Percentiles rank a stretch among this genome's conserved stretches.
Conservation (phyloP, 2,113 vertebrate genomes). For the Lontra canadensis region DNA sequence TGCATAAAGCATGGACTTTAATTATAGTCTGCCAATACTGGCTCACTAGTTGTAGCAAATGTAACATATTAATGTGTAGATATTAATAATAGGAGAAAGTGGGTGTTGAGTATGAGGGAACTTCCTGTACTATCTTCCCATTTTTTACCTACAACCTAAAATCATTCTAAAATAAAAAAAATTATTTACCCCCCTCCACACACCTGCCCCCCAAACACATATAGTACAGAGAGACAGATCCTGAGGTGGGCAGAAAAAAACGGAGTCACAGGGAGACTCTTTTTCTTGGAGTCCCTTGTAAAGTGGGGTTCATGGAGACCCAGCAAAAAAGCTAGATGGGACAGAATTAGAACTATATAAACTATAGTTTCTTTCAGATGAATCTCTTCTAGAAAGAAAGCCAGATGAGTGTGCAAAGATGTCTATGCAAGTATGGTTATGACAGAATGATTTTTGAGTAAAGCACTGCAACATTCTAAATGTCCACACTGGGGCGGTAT, state of each 20-base stretch:
- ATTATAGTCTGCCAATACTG: not conserved
- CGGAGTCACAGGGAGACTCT: not conserved
- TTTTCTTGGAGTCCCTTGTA: not conserved
- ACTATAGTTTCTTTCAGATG: constrained; percentile 9
- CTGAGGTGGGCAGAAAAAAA: not conserved
- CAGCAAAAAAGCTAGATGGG: not conserved
- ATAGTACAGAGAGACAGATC: not conserved
- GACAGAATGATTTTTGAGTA: not conserved
- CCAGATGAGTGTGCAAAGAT: not conserved
- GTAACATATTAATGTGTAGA: not conserved
- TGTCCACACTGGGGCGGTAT: constrained; percentile 54
- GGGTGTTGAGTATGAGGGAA: not conserved
- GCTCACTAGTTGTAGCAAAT: not conserved
- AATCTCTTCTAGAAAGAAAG: not conserved
- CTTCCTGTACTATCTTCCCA: not conserved
- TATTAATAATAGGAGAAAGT: not conserved
- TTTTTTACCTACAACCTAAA: not conserved
- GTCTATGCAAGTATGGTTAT: not conserved
- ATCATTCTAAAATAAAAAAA: not conserved
- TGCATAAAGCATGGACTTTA: not conserved
- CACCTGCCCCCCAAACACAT: not conserved
- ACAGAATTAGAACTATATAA: not conserved
- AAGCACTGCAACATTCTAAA: constrained; percentile 19
- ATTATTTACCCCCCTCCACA: not conserved
- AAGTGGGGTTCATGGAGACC: not conserved